Evolutionary conservation across 2,888 invertebrate genomes (phyloP), one percentile per base, ranked within the genome.

Genomic region (Lasioglossum figueresi): DNA sequence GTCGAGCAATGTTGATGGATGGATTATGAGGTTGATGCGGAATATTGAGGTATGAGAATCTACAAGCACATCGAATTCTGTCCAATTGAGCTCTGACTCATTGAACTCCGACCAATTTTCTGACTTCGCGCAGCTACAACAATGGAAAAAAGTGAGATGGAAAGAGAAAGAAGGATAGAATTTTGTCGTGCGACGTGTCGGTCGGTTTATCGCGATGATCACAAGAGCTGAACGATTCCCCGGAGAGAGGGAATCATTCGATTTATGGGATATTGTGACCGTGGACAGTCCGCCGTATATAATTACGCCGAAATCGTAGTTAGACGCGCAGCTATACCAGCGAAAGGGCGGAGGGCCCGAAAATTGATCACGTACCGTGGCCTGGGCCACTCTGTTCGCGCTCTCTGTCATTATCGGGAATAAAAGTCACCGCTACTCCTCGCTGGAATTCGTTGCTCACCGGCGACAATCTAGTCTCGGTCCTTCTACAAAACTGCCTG

Each of bases 381-480:
- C 79, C 76, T 71, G 76, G 82, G 84, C 84, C 88, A 87, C 85
- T 88, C 82, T 85, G 74, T 75, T 78, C 79, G 81, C 76, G 83
- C 76, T 82, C 94, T 93, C 94, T 95, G 95, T 95, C 94, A 95
- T 95, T 95, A 95, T 95, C 94, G 94, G 93, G 94, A 95, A 95
- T 95, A 95, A 95, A 94, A 95, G 95, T 95, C 95, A 95, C 94
- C 94, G 95, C 95, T 95, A 94, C 94, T 93, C 92, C 79, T 80
- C 80, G 79, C 56, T 66, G 83, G 80, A 79, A 82, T 88, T 86
- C 85, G 76, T 82, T 76, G 80, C 73, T 79, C 76, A 78, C 89
- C 92, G 93, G 92, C 94, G 94, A 94, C 94, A 94, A 93, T 94
- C 88, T 56, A 59, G 70, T 75, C 63, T 16, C 10, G n/a, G 43